Base-by-base conservation (phyloP, 2,888 invertebrate species). In the Corbicula japonica region DNA sequence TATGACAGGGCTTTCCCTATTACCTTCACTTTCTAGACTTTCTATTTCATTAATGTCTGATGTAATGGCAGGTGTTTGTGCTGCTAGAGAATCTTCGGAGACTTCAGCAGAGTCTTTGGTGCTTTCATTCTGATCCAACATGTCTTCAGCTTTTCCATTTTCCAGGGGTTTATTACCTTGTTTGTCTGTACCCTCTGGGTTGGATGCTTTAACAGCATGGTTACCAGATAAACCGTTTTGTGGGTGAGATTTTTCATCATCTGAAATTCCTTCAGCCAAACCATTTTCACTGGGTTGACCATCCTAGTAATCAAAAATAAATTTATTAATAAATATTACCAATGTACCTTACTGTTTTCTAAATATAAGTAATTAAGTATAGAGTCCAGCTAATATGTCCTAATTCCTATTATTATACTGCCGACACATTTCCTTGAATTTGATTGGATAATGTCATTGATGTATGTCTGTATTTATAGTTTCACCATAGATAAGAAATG, bases 201-300 rank as follows among this genome's bases (percentile, higher is more conserved):
- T 52, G 12, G 30, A 15, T 54, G 52, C 35, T 34, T 21, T 28
- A 3, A 70, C 62, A 15, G 41, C 21, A 28, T 41, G 28, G 38
- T 54, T 38, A 1, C 54, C 54, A 21, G 41, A 5, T 15, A 52
- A 28, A n/a, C 66, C 66, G 54, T 66, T 66, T 26, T 41, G 10
- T 26, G 50, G 6, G 12, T 23, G 23, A 56, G 38, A 15, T 28
- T 35, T 52, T 28, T 54, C 66, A 71, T 41, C 41, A 35, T 3
- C 44, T 6, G 63, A 54, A 5, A n/a, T 52, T 6, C 23, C 44
- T 10, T 52, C 41, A 35, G 58, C 54, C 21, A 73, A 2, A 35
- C 73, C 73, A 73, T 73, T 73, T 28, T 65, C 46, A 44, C 63
- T 63, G 4, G 41, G 54, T 12, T 28, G 21, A n/a, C 52, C 34